Percentiles rank a stretch among this genome's conserved stretches.
Evolutionary conservation across 2,888 invertebrate genomes (phyloP).

Genomic region (Polietes domitor): DNA sequence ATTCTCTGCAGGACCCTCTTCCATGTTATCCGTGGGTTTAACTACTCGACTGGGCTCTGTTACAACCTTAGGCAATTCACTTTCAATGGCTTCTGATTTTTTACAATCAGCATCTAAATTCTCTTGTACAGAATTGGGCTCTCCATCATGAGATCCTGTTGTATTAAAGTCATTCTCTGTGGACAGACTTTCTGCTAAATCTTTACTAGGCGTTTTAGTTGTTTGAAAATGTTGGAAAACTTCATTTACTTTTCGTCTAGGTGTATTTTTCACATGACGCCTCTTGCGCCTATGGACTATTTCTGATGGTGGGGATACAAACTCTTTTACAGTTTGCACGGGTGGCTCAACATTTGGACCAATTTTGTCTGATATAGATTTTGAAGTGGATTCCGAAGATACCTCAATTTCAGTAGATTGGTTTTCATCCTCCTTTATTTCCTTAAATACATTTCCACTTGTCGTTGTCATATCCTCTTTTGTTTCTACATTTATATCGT

Average conservation of each 20-base stretch:
- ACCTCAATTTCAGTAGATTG: not conserved
- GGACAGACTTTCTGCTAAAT: not conserved
- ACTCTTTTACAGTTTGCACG: not conserved
- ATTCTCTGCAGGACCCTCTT: not conserved
- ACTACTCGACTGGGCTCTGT: not conserved
- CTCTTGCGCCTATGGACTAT: not conserved
- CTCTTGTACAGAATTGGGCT: not conserved
- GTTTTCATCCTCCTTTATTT: not conserved
- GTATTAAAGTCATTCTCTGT: not conserved
- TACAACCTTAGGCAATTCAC: not conserved
- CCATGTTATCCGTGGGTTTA: not conserved
- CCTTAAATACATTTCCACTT: not conserved
- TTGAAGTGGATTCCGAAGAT: not conserved
- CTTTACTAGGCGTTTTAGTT: not conserved
- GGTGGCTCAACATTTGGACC: no score
- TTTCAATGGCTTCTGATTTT: not conserved
- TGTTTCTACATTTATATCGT: not conserved
- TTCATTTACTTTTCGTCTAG: not conserved
- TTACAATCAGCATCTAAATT: not conserved
- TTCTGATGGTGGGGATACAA: not conserved
- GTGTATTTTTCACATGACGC: not conserved
- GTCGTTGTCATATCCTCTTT: not conserved
- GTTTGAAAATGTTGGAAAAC: not conserved
- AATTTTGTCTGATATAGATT: no score
- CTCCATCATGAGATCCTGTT: not conserved